Base-by-base conservation (phyloP, 2,888 invertebrate species). In the Congeria kusceri region DNA sequence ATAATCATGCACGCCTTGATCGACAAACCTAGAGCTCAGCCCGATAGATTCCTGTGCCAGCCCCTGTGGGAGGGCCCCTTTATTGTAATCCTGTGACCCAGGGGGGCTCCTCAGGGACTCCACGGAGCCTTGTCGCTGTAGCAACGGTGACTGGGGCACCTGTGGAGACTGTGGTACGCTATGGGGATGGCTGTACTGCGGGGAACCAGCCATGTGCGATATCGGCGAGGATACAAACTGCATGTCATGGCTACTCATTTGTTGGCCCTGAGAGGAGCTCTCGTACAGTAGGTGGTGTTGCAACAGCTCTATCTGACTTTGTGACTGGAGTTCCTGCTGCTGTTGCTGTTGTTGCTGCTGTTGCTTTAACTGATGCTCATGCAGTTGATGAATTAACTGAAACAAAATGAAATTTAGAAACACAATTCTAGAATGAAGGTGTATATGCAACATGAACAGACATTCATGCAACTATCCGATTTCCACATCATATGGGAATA, bases 331-430 rank as follows among this genome's bases (percentile, higher is more conserved):
- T 44, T 80, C 75, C 56, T 80, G 82, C 58, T 84, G 84, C 9
- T 77, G 75, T 65, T 87, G 86, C 58, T 80, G 82, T n/a, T 73
- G 84, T 65, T 84, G 85, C 65, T 85, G 85, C 47, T 86, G 80
- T 46, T 87, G 88, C 53, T 84, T 80, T 49, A 81, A 81, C 59
- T 86, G 73, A 25, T 77, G 78, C 58, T 73, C 32, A 39, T 65
- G 66, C 28, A 74, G 73, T 65, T 72, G 64, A 47, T 83, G 78
- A 47, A 80, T 75, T 15, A 47, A 27, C 67, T 78, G 77, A 9
- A 39, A 7, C 15, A 7, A 39, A 39, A 15, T 39, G 15, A 39
- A 39, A 13, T 39, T 13, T 39, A 11, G 15, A 13, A 39, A 39
- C 39, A 39, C 3, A 39, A 5, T 39, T 39, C 11, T 1, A 1